phyloP scores from a whole-genome alignment of 2,888 invertebrate genomes.

The Cheilosia scutellata region DNA sequence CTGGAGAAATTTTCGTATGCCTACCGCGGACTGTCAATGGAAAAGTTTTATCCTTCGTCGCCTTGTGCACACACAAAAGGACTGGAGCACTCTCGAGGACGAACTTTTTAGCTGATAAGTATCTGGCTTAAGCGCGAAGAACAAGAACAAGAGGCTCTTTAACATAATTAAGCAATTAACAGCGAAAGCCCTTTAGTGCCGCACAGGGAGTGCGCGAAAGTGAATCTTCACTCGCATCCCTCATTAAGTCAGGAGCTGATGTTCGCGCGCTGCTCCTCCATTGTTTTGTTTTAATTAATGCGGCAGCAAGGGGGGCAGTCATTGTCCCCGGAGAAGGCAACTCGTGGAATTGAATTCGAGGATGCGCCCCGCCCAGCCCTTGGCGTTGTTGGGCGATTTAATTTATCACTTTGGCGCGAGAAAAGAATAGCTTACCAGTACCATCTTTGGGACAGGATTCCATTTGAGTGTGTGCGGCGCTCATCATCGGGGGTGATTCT shows the following conservation, averaged over 20 bases:
- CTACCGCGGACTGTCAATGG: slow-evolving; percentile 57
- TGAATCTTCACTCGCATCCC: slow-evolving; percentile 63
- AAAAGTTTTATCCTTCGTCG: slow-evolving; percentile 48
- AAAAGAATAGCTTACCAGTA: slow-evolving; percentile 30
- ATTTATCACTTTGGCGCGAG: slow-evolving; percentile 58
- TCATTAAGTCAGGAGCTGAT: slow-evolving; percentile 66
- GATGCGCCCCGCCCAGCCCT: slow-evolving; percentile 4
- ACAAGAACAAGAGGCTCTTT: slow-evolving; percentile 76
- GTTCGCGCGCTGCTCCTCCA: slow-evolving; percentile 37
- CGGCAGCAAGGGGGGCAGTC: slow-evolving; percentile 36
- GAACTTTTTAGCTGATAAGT: slow-evolving; percentile 70
- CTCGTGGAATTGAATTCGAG: slow-evolving; percentile 63
- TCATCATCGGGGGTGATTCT: slow-evolving; percentile 26
- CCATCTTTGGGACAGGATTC: slow-evolving; percentile 11
- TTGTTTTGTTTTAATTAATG: slow-evolving; percentile 75
- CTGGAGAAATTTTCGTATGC: slow-evolving; percentile 17
- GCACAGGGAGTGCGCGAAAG: slow-evolving; percentile 63
- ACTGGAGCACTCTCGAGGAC: slow-evolving; percentile 49
- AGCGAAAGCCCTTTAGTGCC: slow-evolving; percentile 77
- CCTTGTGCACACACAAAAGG: neutral
- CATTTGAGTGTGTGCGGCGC: slow-evolving; percentile 5
- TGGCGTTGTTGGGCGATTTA: slow-evolving; percentile 45
- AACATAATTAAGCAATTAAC: slow-evolving; percentile 80
- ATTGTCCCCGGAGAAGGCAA: slow-evolving; percentile 47
- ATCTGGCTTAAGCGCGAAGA: slow-evolving; percentile 49